Evolutionary conservation across 2,113 vertebrate species (phyloP).

Genomic region (Oophaga pumilio): DNA sequence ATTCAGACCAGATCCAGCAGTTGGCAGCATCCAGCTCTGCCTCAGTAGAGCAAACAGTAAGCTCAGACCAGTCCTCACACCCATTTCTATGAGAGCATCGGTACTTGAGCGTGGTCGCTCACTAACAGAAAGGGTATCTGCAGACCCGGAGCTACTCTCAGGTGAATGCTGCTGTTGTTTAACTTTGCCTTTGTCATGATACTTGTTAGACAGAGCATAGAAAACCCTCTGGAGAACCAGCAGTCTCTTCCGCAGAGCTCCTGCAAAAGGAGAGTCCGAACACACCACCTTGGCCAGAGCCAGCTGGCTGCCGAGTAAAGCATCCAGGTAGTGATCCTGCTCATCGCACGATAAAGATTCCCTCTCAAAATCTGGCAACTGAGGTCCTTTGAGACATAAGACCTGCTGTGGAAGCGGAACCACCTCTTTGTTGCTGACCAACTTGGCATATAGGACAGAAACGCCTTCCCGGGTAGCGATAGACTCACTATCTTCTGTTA

Average conservation of each 20-base stretch:
- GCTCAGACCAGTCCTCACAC: conserved; percentile 91
- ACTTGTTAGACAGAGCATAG: conserved; percentile 97
- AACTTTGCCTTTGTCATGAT: conserved; percentile 94
- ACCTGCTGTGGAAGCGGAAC: conserved; percentile 95
- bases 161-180: conserved; percentile 95
- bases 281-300: conserved; percentile 97
- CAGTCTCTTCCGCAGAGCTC: conserved; percentile 89
- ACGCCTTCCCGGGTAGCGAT: conserved; percentile 95
- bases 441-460: conserved; percentile 86
- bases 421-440: conserved; percentile 94
- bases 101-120: conserved; percentile 93
- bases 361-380: conserved; percentile 96
- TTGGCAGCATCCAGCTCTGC: conserved; percentile 95
- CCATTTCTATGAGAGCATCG: conserved; percentile 95
- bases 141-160: conserved; percentile 84
- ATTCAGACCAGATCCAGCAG: conserved; percentile 76
- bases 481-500: conserved; percentile 97
- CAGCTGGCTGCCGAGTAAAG: conserved; percentile 94
- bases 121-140: conserved; percentile 89
- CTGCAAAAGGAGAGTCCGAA: conserved; percentile 95
- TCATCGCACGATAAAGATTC: conserved; percentile 96
- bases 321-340: conserved; percentile 97
- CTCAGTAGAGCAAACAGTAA: conserved; percentile 91
- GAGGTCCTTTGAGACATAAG: conserved; percentile 95
- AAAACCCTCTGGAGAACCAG: conserved; percentile 95